Evolutionary conservation across 2,797 vertebrate genomes (phyloP).

Genomic region (Cyprinodon diabolis): DNA sequence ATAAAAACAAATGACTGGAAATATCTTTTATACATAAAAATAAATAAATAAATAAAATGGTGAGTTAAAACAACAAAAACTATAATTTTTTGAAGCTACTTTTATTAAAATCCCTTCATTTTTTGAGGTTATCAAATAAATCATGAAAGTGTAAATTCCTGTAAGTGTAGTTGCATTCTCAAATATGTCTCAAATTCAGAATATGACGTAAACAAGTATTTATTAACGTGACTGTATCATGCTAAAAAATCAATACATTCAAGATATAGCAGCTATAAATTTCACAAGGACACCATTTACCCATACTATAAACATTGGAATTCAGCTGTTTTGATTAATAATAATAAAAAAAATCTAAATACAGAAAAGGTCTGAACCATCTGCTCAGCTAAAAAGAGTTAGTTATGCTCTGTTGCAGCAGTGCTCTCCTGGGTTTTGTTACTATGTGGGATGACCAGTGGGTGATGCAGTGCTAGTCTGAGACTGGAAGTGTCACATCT

Average conservation of each 20-base stretch:
- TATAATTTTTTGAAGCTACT: background rate
- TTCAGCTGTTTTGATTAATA: slow-evolving; percentile 7
- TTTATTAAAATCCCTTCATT: background rate
- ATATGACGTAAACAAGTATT: too few relatives aligned
- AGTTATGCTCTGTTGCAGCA: slow-evolving; percentile 51
- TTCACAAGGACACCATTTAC: background rate
- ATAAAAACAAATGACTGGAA: background rate
- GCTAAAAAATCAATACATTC: slow-evolving; percentile 4
- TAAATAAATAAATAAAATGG: too few relatives aligned
- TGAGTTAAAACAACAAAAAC: too few relatives aligned
- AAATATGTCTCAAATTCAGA: too few relatives aligned
- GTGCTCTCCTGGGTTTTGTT: slow-evolving; percentile 51
- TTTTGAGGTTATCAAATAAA: background rate
- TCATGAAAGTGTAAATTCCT: too few relatives aligned
- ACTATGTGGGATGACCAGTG: slow-evolving; percentile 38
- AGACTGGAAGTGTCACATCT: slow-evolving; percentile 25
- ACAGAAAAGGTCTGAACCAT: slow-evolving; percentile 57
- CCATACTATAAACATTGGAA: slow-evolving; percentile 15
- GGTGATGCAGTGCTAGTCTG: slow-evolving; percentile 39
- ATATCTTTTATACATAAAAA: background rate
- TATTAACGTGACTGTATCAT: background rate
- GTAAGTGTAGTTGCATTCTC: too few relatives aligned
- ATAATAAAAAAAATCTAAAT: background rate
- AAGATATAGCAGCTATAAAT: background rate
- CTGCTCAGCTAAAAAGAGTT: slow-evolving; percentile 69